Evolutionary conservation across 2,888 invertebrate species (phyloP), one percentile per base, ranked within the genome.

Genomic region (Sinentomon sp.): DNA sequence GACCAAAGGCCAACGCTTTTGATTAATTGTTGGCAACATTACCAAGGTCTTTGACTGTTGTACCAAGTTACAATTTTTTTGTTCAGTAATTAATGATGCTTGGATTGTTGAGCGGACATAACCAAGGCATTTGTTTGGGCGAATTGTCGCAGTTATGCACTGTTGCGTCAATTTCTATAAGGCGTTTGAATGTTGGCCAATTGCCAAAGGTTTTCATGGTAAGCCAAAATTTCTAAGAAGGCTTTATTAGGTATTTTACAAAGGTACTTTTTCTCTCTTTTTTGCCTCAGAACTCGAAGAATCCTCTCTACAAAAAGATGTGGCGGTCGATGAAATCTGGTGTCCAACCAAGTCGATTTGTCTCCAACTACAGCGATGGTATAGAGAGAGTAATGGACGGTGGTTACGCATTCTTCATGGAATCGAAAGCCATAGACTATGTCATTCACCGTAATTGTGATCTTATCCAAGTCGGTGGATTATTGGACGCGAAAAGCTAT

Each of bases 381-480:
- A 70, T 77, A n/a, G 58, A 63, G 30, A 55, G 68, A 36, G 78
- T 89, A 0, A 58, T 6, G 44, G 66, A 66, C 31, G 85, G 77
- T 1, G 76, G 87, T 53, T 97, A 92, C 53, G 94, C 94, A 0
- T 97, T 87, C 51, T 63, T 97, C n/a, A 89, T 92, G 83, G 94
- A 97, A 57, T 78, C 77, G 3, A 74, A 78, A 1, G 76, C 74
- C 64, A 54, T 82, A 22, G 82, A 83, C 50, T 83, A 76, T 50
- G 65, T 64, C 39, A 70, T 75, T 24, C 68, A 74, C 50, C 54
- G 78, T 23, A 68, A 80, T 48, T 83, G 82, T 50, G 76, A 80
- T 50, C 57, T 82, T 25, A 80, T 77, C 14, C 78, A 80, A 57
- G 74, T 82, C 32, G 80, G 80, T 1, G 77, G 76, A 2, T 60